These are phyloP conservation scores for Trypoxylus dichotomus DNA, from an alignment of 1,140 invertebrate genomes.

Conservation along the genomic window DNA sequence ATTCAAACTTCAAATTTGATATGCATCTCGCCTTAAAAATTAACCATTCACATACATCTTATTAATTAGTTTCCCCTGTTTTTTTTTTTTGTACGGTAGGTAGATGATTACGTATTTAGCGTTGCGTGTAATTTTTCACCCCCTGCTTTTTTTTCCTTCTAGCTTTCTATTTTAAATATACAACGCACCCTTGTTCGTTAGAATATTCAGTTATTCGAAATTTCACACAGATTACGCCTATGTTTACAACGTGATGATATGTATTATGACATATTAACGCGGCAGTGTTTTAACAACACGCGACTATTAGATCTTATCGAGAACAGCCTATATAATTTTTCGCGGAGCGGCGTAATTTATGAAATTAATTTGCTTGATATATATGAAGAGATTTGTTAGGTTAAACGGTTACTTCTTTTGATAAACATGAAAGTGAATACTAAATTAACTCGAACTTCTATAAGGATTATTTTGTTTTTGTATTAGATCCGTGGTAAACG, in stretches of 20 bases:
- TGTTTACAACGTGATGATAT: slow-evolving; percentile 1
- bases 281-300: neutral
- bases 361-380: slow-evolving; percentile 9
- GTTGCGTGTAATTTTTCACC: neutral
- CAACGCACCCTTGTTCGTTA: neutral
- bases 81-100: neutral
- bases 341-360: neutral
- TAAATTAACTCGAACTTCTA: neutral
- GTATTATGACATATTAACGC: neutral
- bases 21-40: neutral
- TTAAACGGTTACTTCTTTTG: neutral
- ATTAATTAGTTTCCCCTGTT: neutral
- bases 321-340: slow-evolving; percentile 19
- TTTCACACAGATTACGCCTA: neutral
- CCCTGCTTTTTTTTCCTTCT: neutral
- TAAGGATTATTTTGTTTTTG: neutral
- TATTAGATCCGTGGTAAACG: too few relatives aligned
- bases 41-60: neutral
- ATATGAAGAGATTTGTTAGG: neutral
- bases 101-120: neutral
- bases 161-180: neutral
- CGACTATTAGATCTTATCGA: neutral
- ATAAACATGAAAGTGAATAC: slow-evolving; percentile 4
- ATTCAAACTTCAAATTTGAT: neutral
- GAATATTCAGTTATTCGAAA: neutral